Base-by-base conservation (phyloP, 2,888 invertebrate genomes). In the Sarcophaga carnaria region DNA sequence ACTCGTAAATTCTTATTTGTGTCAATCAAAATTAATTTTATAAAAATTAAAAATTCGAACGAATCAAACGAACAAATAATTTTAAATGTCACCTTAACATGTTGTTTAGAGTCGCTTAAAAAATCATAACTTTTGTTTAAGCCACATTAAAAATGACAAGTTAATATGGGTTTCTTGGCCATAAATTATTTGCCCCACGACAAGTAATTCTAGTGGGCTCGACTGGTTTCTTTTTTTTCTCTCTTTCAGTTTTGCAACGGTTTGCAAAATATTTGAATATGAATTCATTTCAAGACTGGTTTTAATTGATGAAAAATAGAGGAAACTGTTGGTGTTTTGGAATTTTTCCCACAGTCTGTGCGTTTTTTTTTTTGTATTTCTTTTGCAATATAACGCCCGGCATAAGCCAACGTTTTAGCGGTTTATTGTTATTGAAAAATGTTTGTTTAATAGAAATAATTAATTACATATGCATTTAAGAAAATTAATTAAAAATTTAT, bases 271-370 rank as follows among this genome's bases (percentile, higher is more conserved):
- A 79, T 64, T 84, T 75, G 47, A 70, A 75, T 20, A 14, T 62
- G 3, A 60, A 69, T 20, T 71, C 71, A 47, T 75, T 84, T 47
- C 60, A 54, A 54, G 2, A 37, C 25, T 66, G 27, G 37, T 67
- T 67, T 62, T 3, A 62, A 25, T 63, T 74, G 37, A 37, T 37
- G 37, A 20, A 59, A 63, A 66, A 20, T 14, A 62, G 4, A 25
- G 12, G 6, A 25, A 27, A 62, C 66, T 69, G 83, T 86, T 81
- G 86, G 80, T 64, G 83, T 76, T 64, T 14, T 62, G 78, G 75
- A 77, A 83, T 83, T 87, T 85, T 83, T 81, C 78, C 80, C 86
- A 83, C 72, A 83, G 67, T 54, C 11, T 4, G 4, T 69, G 67
- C 69, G 47, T 69, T 37, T 27, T 27, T 27, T 27, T 27, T 27